Evolutionary conservation across 2,797 vertebrate genomes (phyloP), one percentile per base, ranked within the genome.

Genomic region (Linurgus olivaceus): DNA sequence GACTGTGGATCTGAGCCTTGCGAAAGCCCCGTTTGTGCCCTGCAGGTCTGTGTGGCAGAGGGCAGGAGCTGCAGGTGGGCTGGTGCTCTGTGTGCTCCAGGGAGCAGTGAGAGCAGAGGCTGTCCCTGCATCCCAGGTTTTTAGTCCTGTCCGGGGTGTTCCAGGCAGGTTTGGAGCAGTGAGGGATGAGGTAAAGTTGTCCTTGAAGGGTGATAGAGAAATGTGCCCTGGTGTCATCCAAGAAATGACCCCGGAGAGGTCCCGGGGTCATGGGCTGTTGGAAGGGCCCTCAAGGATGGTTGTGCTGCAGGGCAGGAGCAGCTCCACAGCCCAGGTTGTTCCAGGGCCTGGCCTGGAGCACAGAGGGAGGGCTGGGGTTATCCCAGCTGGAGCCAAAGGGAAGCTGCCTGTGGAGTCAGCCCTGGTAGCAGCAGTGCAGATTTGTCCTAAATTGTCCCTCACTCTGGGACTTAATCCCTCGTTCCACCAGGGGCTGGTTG

Each of bases 1-100:
- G 90, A 94, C 92, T 63, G 79, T 23, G 48, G 44, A 20, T 90
- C 84, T 40, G 35, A 18, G 55, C 10, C 12, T 96, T 94, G 86
- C 11, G 4, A 86, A 91, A 96, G 90, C 66, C 62, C n/a, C 48
- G 29, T 40, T 25, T 50, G 44, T 81, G 55, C 59, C 79, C 62
- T 35, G 71, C 33, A 73, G 61, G 28, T 71, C 4, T 24, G 57
- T 3, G 2, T 12, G 55, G 62, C 76, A 62, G 57, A 47, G 47
- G 11, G 54, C 71, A n/a, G 44, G 45, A 28, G 62, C 28, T 72
- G 70, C 79, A 38, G 90, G 45, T 81, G 70, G 45, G 48, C 15
- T 55, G 25, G 5, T 17, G 15, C 59, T 16, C 52, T 12, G 7
- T 7, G 13, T 7, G 51, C 73, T 37, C 59, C 25, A 5, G 65